Percentiles rank a stretch among this genome's conserved stretches.
Evolutionary conservation across 2,888 invertebrate genomes (phyloP).

Genomic region (Rotaria socialis): DNA sequence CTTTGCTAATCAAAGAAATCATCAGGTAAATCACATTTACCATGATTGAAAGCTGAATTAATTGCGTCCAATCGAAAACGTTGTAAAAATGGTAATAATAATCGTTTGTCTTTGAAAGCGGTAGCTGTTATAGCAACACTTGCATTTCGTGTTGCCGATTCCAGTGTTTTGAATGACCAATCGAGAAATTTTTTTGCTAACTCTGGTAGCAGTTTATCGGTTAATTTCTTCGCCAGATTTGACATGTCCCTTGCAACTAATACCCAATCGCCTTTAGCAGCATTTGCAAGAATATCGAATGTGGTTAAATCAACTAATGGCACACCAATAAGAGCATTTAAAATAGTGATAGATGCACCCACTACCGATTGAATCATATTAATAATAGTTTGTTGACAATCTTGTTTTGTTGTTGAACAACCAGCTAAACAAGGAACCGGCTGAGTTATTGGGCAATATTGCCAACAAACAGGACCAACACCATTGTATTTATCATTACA

Average conservation of each 20-base stretch:
- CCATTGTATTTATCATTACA: slow-evolving; percentile 37
- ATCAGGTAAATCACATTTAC: neutral
- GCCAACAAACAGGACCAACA: slow-evolving; percentile 43
- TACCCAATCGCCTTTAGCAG: slow-evolving; percentile 21
- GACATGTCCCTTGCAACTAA: neutral
- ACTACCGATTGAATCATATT: slow-evolving; percentile 17
- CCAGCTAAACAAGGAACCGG: slow-evolving; percentile 15
- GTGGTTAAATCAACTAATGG: slow-evolving; percentile 31
- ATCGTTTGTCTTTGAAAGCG: neutral
- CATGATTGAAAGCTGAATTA: slow-evolving; percentile 19
- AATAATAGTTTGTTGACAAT: neutral
- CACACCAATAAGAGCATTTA: neutral
- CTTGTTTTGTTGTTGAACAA: slow-evolving; percentile 5
- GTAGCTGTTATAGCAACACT: neutral
- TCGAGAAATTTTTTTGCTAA: slow-evolving; percentile 10
- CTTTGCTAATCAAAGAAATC: too few relatives aligned
- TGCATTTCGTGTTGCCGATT: slow-evolving; percentile 21
- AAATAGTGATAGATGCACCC: neutral
- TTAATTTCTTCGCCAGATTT: neutral
- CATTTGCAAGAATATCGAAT: slow-evolving; percentile 23
- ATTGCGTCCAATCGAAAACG: slow-evolving; percentile 3
- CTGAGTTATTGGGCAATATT: neutral
- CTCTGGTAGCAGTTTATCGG: neutral
- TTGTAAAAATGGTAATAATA: neutral
- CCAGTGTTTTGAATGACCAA: neutral